These are phyloP conservation scores for Diploscapter pachys DNA, from an alignment of 1,140 invertebrate species.

Conservation along the genomic window DNA sequence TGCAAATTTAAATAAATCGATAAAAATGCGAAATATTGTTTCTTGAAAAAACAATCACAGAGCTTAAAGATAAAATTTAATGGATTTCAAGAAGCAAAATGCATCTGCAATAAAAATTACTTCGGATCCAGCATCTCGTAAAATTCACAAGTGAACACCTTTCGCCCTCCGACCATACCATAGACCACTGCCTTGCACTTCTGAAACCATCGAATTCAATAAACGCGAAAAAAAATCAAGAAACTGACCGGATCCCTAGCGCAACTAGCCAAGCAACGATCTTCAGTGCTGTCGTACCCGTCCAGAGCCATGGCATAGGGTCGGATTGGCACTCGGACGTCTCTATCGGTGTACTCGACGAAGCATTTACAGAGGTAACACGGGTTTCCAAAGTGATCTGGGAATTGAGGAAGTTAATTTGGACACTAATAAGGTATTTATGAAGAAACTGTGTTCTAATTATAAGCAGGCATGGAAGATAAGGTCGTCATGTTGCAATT, in stretches of 20 bases:
- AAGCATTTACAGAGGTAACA: conserved; percentile 52
- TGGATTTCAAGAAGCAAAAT: background rate
- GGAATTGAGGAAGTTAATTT: conserved; percentile 13
- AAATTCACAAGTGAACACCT: conserved; percentile 52
- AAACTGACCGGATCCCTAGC: conserved; percentile 41
- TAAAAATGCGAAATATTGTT: background rate
- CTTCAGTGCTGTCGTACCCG: conserved; percentile 50
- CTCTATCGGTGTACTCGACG: conserved; percentile 50
- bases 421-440: background rate
- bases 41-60: background rate
- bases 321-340: conserved; percentile 39
- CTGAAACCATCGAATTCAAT: conserved; percentile 36
- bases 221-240: conserved; percentile 1
- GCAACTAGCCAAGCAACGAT: conserved; percentile 47
- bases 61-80: background rate
- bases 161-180: conserved; percentile 51
- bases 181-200: conserved; percentile 51
- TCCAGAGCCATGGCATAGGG: conserved; percentile 51
- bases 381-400: conserved; percentile 53
- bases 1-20: background rate
- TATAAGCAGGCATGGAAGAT: background rate
- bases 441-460: background rate
- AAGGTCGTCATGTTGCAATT: background rate
- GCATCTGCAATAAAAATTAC: background rate
- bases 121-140: conserved; percentile 35